Base-by-base conservation (phyloP, 2,113 vertebrate species). In the Sus scrofa region DNA sequence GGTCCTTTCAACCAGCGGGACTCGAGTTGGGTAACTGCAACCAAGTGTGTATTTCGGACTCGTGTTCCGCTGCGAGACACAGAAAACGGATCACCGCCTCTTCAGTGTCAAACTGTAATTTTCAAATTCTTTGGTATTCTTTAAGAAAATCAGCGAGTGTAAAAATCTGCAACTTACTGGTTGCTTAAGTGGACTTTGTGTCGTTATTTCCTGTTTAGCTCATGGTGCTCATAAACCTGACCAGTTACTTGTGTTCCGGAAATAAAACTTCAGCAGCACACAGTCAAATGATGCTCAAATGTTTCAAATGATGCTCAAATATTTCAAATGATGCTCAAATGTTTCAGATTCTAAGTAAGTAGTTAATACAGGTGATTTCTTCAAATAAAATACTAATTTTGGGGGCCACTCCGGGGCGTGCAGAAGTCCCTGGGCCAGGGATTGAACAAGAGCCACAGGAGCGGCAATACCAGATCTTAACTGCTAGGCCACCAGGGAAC, bases 21-120 rank as follows among this genome's bases (percentile, higher is more conserved):
- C 32, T 52, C 6, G 58, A 24, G 18, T n/a, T 26, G 39, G n/a
- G 37, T 37, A 54, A 77, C 15, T 11, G 60, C 7, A n/a, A 13
- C 14, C 11, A 20, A 4, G 2, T 2, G 1, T 6, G 6, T 5
- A 52, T 15, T 16, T 22, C 56, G 37, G 58, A 6, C 14, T 44
- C 44, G 60, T 44, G 34, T 83, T 86, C 44, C 65, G 22, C 79
- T 44, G 4, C 26, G 24, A 16, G 0, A 11, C 6, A 19, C 10
- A n/a, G 62, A 52, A n/a, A 7, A 7, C 1, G 30, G 26, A 37
- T 13, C 6, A 27, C 73, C 24, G 9, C 12, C 30, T 93, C 65
- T 62, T 54, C 19, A 20, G 4, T 24, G 30, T 39, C 77, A 83
- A 34, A 16, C 5, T n/a, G 39, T 27, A 32, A 58, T 11, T 34